These are phyloP conservation scores for Protobothrops mucrosquamatus DNA, from an alignment of 2,113 vertebrate species.

Conservation along the genomic window DNA sequence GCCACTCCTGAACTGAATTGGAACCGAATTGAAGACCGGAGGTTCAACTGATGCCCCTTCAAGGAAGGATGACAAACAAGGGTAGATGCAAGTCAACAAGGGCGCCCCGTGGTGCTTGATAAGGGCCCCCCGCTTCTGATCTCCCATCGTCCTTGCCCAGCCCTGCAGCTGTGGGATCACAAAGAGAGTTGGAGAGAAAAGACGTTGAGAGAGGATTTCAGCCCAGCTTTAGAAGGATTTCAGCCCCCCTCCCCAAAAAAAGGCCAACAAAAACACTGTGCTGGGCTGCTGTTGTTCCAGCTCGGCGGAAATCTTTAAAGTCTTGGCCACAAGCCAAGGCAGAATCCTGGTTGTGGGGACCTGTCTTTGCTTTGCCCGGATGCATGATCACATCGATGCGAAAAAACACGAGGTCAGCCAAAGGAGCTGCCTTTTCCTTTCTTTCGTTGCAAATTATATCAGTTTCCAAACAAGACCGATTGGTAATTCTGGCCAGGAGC, in stretches of 20 bases:
- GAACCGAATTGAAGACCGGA: background rate
- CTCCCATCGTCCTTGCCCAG: background rate
- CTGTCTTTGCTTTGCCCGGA: slow-evolving; percentile 55
- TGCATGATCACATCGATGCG: slow-evolving; percentile 50
- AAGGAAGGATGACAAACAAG: background rate
- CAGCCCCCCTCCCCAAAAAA: slow-evolving; percentile 54
- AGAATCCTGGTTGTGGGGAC: slow-evolving; percentile 74
- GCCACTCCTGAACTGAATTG: background rate
- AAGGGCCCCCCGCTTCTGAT: background rate
- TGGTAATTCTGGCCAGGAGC: slow-evolving; percentile 63
- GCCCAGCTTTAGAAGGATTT: slow-evolving; percentile 64
- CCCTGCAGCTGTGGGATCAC: background rate
- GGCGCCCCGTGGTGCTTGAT: background rate
- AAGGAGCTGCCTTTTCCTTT: slow-evolving; percentile 57
- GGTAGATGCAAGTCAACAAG: background rate
- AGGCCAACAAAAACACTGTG: slow-evolving; percentile 81
- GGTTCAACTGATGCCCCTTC: background rate
- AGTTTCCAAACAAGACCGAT: slow-evolving; percentile 60
- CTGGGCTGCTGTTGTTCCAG: slow-evolving; percentile 86
- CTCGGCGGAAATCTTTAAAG: slow-evolving; percentile 80
- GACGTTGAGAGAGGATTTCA: slow-evolving; percentile 68
- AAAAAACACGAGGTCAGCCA: slow-evolving; percentile 39
- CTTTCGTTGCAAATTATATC: slow-evolving; percentile 72
- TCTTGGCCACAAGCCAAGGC: slow-evolving; percentile 76
- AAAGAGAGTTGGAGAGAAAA: slow-evolving; percentile 43